Conservation (phyloP, 2,888 invertebrate species). For the Diabrotica balteata region DNA sequence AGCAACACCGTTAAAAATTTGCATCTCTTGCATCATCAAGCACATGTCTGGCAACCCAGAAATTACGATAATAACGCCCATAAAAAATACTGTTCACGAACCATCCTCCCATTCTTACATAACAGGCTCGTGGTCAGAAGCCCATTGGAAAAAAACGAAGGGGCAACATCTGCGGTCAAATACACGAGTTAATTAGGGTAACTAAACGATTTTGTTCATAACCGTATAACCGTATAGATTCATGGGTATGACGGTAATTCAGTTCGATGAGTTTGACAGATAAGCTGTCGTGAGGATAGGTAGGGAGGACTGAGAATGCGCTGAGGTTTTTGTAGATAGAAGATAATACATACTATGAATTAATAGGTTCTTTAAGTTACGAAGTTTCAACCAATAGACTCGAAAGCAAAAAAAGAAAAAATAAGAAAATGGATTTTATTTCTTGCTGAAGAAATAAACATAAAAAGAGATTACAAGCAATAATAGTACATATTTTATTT, state of each 20-base stretch:
- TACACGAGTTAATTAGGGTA: constrained; percentile 33
- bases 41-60: constrained; percentile 27
- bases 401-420: too few species aligned
- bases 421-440: too few species aligned
- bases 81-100: constrained; percentile 33
- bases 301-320: too few species aligned
- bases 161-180: constrained; percentile 28
- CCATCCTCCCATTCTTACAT: constrained; percentile 21
- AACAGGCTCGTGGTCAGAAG: constrained; percentile 29
- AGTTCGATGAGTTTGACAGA: constrained; percentile 15
- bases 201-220: constrained; percentile 33
- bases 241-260: constrained; percentile 22
- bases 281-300: not conserved
- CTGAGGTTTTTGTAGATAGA: too few species aligned
- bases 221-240: constrained; percentile 31
- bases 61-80: constrained; percentile 33
- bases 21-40: constrained; percentile 26
- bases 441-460: too few species aligned
- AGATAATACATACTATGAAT: too few species aligned
- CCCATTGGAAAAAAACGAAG: constrained; percentile 8
- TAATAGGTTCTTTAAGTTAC: too few species aligned
- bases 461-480: too few species aligned
- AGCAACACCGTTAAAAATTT: constrained; percentile 13
- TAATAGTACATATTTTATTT: too few species aligned
- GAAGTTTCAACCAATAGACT: too few species aligned